phyloP scores from a whole-genome alignment of 2,113 vertebrate species.

The Phyllostomus hastatus region DNA sequence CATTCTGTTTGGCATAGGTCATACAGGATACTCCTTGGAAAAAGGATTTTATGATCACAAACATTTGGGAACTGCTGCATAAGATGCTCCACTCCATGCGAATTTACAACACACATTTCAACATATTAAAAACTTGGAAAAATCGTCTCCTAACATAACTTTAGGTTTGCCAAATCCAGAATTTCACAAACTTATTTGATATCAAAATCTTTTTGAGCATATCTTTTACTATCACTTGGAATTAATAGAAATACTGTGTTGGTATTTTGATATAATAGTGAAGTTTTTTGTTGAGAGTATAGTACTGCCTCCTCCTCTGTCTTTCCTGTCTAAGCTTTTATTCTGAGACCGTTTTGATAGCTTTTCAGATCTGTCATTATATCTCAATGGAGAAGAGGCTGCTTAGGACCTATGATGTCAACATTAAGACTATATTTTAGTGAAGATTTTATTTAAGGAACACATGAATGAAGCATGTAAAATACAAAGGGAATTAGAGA shows the following conservation, averaged over 20 bases:
- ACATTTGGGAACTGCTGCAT: neutral
- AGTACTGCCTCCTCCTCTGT: neutral
- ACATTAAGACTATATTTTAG: neutral
- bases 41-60: neutral
- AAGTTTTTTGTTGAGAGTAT: neutral
- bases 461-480: neutral
- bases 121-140: neutral
- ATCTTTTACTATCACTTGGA: neutral
- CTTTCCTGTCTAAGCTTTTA: neutral
- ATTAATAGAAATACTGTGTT: neutral
- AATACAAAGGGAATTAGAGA: neutral
- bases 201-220: neutral
- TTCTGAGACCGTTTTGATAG: neutral
- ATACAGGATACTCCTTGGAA: neutral
- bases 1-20: neutral
- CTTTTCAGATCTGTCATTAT: neutral
- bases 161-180: neutral
- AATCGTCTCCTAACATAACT: neutral
- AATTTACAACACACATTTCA: neutral
- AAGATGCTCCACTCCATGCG: neutral
- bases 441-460: neutral
- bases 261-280: neutral
- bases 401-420: neutral
- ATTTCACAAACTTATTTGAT: neutral
- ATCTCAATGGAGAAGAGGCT: neutral